phyloP scores from a whole-genome alignment of 2,797 vertebrate species.

The Acropternis orthonyx region DNA sequence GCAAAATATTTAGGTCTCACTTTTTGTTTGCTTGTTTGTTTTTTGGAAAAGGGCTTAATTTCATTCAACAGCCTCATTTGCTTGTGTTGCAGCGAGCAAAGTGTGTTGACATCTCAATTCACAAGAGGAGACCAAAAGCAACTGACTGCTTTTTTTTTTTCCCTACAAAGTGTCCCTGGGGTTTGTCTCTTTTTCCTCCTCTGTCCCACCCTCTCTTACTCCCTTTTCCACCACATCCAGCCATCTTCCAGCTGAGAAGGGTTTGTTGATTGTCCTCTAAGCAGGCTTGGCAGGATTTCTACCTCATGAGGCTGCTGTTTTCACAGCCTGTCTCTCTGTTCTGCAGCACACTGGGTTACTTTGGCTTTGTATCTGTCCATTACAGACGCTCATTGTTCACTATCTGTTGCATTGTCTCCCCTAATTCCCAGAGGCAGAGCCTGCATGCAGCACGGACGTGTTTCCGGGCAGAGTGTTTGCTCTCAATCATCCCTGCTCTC shows the following conservation, averaged over 20 bases:
- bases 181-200: not conserved
- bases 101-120: not conserved
- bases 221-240: not conserved
- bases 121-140: not conserved
- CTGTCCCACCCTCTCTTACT: not conserved
- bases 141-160: not conserved
- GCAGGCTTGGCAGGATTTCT: constrained; percentile 47
- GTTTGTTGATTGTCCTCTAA: not conserved
- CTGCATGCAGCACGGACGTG: not conserved
- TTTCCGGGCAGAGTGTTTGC: constrained; percentile 1
- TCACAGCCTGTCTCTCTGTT: constrained; percentile 11
- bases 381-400: constrained; percentile 36
- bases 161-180: not conserved
- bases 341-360: not conserved
- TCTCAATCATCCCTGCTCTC: not conserved
- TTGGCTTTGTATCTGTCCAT: not conserved
- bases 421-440: constrained; percentile 12
- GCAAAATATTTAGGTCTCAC: not conserved
- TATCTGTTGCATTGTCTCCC: constrained; percentile 30
- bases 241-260: constrained; percentile 8
- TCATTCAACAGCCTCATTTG: not conserved
- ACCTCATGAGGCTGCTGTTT: constrained; percentile 15
- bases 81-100: not conserved
- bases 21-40: not conserved
- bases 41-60: not conserved